A percentile compares a stretch with the other conserved stretches of the same genome.
Conservation (phyloP, 2,888 invertebrate genomes). For the Diplazon laetatorius region DNA sequence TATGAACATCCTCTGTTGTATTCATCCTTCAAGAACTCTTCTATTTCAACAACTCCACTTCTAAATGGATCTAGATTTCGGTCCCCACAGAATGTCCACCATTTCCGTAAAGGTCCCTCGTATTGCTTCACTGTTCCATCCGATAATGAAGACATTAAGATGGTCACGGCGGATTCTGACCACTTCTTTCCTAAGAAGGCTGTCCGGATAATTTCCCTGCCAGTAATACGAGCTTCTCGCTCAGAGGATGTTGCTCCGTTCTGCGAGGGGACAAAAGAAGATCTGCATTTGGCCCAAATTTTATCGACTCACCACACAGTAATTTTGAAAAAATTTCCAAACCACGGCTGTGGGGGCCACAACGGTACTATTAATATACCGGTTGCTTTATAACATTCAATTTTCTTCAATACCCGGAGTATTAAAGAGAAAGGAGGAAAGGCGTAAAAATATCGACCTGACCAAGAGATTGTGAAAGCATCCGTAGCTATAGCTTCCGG, state of each 20-base stretch:
- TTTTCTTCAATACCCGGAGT: conserved; percentile 12
- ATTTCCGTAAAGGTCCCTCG: conserved; percentile 46
- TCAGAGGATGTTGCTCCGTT: conserved; percentile 38
- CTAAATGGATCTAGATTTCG: conserved; percentile 3
- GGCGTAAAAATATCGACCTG: conserved; percentile 8
- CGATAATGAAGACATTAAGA: conserved; percentile 29
- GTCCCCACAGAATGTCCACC: conserved; percentile 64
- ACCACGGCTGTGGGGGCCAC: conserved; percentile 42
- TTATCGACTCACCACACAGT: conserved; percentile 34
- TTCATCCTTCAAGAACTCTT: conserved; percentile 22
- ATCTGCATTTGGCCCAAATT: conserved; percentile 42
- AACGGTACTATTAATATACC: conserved; percentile 6
- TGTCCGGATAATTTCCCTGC: conserved; percentile 42
- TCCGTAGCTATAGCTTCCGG: background rate
- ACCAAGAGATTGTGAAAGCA: conserved; percentile 19
- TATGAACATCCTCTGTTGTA: conserved; percentile 58
- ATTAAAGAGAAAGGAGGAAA: conserved; percentile 32
- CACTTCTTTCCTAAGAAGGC: conserved; percentile 6
- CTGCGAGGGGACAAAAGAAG: conserved; percentile 49
- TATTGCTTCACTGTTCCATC: conserved; percentile 60
- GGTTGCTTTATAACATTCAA: conserved; percentile 6
- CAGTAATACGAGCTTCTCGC: conserved; percentile 38
- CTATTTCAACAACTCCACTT: too few relatives aligned
- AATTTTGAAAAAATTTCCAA: conserved; percentile 47
- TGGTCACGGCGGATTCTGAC: background rate